These are phyloP conservation scores for Saguinus imperator DNA, from an alignment of 2,113 vertebrate genomes.

Conservation along the genomic window DNA sequence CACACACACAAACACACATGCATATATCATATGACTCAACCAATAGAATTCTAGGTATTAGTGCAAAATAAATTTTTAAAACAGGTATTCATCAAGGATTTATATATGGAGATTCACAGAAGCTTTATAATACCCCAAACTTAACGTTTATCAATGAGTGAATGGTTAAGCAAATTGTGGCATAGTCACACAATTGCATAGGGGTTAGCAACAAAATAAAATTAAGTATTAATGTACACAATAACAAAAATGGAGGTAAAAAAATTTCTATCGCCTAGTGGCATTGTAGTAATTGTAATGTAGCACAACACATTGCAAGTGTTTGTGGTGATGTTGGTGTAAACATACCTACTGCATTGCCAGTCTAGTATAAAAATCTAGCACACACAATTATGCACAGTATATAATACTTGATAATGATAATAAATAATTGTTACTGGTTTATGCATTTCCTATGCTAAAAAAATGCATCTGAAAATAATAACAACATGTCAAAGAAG, in stretches of 20 bases:
- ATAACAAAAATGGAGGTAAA: neutral
- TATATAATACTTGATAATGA: too few relatives aligned
- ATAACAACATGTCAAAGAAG: neutral
- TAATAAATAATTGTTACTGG: too few relatives aligned
- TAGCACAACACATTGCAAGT: too few relatives aligned
- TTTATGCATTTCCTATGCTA: too few relatives aligned
- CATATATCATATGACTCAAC: neutral
- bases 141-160: neutral
- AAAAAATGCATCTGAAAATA: neutral
- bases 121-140: neutral
- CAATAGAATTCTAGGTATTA: neutral
- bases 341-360: too few relatives aligned
- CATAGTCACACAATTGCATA: neutral
- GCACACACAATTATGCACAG: too few relatives aligned
- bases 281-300: too few relatives aligned
- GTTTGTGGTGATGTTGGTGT: too few relatives aligned
- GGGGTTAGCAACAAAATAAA: neutral
- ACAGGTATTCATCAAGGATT: neutral
- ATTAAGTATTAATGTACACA: neutral
- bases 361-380: too few relatives aligned
- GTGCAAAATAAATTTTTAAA: neutral
- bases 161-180: neutral
- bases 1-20: neutral
- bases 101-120: neutral
- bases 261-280: too few relatives aligned